These are phyloP conservation scores for Arvicola amphibius DNA, from an alignment of 2,797 vertebrate species.

Conservation along the genomic window DNA sequence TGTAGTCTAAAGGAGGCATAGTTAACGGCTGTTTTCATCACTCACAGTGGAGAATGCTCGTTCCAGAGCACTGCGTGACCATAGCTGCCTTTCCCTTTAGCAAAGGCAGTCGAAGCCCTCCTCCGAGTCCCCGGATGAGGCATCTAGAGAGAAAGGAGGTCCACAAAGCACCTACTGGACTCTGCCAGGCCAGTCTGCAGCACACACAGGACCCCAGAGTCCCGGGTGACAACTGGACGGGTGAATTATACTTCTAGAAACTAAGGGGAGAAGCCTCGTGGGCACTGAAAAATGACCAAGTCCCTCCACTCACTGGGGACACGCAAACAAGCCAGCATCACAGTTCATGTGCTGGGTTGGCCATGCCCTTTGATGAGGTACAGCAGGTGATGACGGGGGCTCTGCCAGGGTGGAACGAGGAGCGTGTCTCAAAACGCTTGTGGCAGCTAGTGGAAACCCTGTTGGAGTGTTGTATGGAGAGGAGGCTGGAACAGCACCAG, in stretches of 20 bases:
- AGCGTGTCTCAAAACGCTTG: neutral
- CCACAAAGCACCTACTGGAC: fast-evolving
- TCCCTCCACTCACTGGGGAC: fast-evolving
- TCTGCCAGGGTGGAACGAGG: fast-evolving
- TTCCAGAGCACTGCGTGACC: fast-evolving
- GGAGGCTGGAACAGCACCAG: fast-evolving
- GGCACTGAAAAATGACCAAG: neutral
- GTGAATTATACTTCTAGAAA: neutral
- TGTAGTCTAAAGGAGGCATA: neutral
- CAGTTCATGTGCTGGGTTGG: fast-evolving
- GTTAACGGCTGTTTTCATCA: neutral
- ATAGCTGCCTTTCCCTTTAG: fast-evolving
- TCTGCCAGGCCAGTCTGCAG: no score
- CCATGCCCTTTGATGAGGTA: fast-evolving
- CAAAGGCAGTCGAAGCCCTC: neutral
- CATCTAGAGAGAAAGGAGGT: neutral
- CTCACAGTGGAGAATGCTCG: fast-evolving
- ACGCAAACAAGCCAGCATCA: neutral
- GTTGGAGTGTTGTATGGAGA: fast-evolving
- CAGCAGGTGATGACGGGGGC: neutral
- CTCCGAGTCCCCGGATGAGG: fast-evolving
- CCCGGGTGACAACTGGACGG: no score
- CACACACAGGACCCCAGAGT: neutral
- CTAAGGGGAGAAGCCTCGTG: neutral
- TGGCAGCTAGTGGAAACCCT: neutral